Percentiles rank a stretch among this genome's conserved stretches.
phyloP scores from a whole-genome alignment of 2,113 vertebrate genomes.

The Diglossa brunneiventris region DNA sequence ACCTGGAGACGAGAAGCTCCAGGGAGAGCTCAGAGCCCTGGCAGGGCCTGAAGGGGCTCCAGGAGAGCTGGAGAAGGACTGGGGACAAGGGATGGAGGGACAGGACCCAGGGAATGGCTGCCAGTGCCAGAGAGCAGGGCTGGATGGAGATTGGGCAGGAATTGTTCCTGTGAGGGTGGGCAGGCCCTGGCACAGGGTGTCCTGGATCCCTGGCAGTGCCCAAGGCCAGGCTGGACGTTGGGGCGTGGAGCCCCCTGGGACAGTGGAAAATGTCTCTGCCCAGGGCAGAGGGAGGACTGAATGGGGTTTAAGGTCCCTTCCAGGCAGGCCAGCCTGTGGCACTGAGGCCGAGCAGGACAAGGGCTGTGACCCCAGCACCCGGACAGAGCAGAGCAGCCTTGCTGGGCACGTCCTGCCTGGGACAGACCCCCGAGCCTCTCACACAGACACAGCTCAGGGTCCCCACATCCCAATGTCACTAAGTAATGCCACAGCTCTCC shows the following conservation, averaged over 20 bases:
- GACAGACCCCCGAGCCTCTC: background rate
- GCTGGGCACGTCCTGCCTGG: too few species aligned
- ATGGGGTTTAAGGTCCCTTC: background rate
- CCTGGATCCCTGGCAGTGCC: background rate
- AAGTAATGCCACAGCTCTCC: background rate
- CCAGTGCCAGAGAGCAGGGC: accelerated
- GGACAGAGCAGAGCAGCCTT: background rate
- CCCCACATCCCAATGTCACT: accelerated
- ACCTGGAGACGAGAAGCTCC: background rate
- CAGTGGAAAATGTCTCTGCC: accelerated
- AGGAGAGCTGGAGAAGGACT: background rate
- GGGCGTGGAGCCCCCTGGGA: background rate
- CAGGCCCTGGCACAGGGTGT: background rate
- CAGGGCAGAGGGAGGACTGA: background rate
- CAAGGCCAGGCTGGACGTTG: background rate
- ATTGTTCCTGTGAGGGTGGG: background rate
- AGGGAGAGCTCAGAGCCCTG: background rate
- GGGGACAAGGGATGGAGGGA: background rate
- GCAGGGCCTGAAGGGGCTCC: accelerated
- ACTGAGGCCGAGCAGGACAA: background rate
- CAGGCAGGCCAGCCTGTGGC: background rate
- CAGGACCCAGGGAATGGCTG: background rate
- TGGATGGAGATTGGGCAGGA: accelerated
- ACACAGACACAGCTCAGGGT: background rate
- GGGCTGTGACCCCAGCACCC: accelerated